Evolutionary conservation across 2,888 invertebrate species (phyloP).

Genomic region (Drosophila vallismaia): DNA sequence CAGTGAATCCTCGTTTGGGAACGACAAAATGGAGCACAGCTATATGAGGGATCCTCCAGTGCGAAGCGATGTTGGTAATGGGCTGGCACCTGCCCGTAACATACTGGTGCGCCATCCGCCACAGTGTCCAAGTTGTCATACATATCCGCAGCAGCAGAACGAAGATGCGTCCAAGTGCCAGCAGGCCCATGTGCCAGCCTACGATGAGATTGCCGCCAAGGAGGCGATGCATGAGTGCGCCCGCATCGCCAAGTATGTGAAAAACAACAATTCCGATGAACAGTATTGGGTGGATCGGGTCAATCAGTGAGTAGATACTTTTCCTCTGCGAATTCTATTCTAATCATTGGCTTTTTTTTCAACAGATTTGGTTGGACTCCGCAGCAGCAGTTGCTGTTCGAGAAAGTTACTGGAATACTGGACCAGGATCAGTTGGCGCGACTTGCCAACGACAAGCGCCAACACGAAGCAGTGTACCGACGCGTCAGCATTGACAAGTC

Average conservation of each 20-base stretch:
- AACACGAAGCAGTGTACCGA: slow-evolving; percentile 88
- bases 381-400: slow-evolving; percentile 88
- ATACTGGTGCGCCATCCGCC: slow-evolving; percentile 82
- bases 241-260: slow-evolving; percentile 86
- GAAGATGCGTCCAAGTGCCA: slow-evolving; percentile 82
- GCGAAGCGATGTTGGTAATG: slow-evolving; percentile 76
- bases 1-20: slow-evolving; percentile 50
- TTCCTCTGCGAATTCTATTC: not conserved
- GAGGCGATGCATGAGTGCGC: slow-evolving; percentile 90
- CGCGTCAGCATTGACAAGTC: slow-evolving; percentile 89
- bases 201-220: slow-evolving; percentile 86
- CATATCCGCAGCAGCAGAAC: slow-evolving; percentile 79
- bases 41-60: slow-evolving; percentile 89
- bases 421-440: slow-evolving; percentile 88
- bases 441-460: slow-evolving; percentile 86
- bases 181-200: slow-evolving; percentile 84
- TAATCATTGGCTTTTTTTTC: not conserved
- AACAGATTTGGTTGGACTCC: slow-evolving; percentile 87
- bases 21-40: slow-evolving; percentile 87
- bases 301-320: slow-evolving; percentile 85
- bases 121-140: slow-evolving; percentile 83
- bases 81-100: slow-evolving; percentile 78
- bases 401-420: slow-evolving; percentile 87
- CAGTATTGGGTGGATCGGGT: slow-evolving; percentile 89
- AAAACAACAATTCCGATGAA: slow-evolving; percentile 85